Base-by-base conservation (phyloP, 2,888 invertebrate species). In the Crepidodera aurea region DNA sequence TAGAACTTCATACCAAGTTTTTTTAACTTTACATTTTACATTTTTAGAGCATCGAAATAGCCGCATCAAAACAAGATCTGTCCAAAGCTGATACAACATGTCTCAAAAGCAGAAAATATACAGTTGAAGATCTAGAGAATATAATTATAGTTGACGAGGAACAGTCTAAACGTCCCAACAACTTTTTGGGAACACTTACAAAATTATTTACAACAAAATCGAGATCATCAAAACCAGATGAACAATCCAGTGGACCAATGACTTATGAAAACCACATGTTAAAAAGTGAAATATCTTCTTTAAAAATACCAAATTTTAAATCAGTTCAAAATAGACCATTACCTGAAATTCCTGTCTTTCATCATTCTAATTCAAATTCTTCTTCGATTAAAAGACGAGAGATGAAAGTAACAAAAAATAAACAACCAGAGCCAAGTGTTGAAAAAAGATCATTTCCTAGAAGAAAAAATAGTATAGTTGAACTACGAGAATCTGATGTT, bases 181-280 rank as follows among this genome's bases (percentile, higher is more conserved):
- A 55, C 12, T 46, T 55, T 13, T 57, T 57, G 19, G 53, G 51
- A 37, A 50, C 10, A 15, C 5, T 62, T 13, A 53, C n/a, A 8
- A 62, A 29, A 40, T 51, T 59, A 5, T 44, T 63, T 2, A 18
- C 29, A 19, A 15, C 7, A 0, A 48, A 58, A 40, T 10, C 12
- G 2, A 37, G 13, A 37, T 1, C 2, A 18, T 7, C 40, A 40
- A 40, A 40, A 18, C 7, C 7, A 18, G 18, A 16, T 18, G n/a
- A 10, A 16, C 13, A 8, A 1, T 3, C 8, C 2, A 16, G 2
- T 2, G 10, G 2, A 16, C 12, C 19, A 18, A 10, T 32, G 10
- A 57, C 34, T 16, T 57, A 57, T 10, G 57, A 57, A 39, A 57
- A 57, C 37, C 57, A 57, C 18, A 27, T 25, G 27, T 27, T 57